Conservation (phyloP, 35 echinoderm and acorn worm species). For the Diadema setosum region DNA sequence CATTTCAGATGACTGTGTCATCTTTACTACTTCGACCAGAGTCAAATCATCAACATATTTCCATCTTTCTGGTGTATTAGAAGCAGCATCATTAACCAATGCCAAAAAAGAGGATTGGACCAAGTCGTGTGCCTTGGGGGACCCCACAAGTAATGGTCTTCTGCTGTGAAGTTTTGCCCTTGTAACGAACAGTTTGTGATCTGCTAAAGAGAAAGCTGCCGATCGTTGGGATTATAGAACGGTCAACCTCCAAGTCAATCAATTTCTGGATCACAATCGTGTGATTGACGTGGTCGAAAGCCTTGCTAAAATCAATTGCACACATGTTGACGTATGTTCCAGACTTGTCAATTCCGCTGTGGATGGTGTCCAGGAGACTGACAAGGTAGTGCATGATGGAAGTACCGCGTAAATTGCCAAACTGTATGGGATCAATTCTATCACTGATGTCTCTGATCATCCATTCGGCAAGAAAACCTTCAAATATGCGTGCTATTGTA, state of each 20-base stretch:
- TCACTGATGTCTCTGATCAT: neutral
- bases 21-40: no score
- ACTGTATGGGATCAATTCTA: neutral
- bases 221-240: neutral
- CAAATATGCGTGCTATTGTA: neutral
- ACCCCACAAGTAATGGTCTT: no score
- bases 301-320: neutral
- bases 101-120: no score
- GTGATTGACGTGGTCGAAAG: constrained; percentile 7
- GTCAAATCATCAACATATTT: no score
- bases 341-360: neutral
- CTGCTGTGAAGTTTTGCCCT: no score
- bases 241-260: no score
- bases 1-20: no score
- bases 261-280: neutral
- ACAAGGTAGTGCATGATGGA: neutral
- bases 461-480: constrained; percentile 15
- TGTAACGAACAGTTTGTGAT: neutral
- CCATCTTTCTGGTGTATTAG: no score
- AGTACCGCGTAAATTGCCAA: neutral
- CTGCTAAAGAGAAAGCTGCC: neutral
- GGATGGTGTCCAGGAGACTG: neutral
- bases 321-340: neutral
- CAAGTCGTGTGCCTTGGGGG: no score
- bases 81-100: no score